Conservation (phyloP, 2,113 vertebrate genomes). For the Poeciliopsis occidentalis region DNA sequence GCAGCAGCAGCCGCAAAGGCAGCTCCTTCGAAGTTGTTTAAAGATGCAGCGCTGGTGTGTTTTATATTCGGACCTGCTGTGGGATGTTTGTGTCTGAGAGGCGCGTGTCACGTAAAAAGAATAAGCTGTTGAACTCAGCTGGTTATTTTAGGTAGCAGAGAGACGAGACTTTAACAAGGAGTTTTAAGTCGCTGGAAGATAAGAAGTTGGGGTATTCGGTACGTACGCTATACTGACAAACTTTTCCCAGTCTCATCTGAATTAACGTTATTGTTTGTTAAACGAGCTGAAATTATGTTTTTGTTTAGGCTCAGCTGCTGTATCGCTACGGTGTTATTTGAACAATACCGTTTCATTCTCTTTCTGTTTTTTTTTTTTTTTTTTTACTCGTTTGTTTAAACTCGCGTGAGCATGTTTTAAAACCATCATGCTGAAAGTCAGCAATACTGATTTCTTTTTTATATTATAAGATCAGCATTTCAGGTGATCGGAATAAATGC, state of each 20-base stretch:
- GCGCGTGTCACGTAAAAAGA: slow-evolving; percentile 59
- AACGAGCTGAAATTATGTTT: no score
- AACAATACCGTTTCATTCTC: background rate
- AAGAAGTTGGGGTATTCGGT: slow-evolving; percentile 55
- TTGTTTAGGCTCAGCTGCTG: background rate
- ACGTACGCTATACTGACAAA: slow-evolving; percentile 8
- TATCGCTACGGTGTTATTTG: background rate
- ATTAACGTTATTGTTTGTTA: background rate
- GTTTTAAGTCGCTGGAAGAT: slow-evolving; percentile 7
- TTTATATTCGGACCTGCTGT: slow-evolving; percentile 7
- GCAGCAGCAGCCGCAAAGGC: no score
- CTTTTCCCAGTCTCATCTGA: slow-evolving; percentile 24
- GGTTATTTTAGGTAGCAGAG: background rate
- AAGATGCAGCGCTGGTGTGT: slow-evolving; percentile 34
- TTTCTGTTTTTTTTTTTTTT: no score
- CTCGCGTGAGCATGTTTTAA: background rate
- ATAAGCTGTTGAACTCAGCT: slow-evolving; percentile 21
- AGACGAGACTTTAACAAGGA: background rate
- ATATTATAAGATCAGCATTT: no score
- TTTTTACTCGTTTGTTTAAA: background rate
- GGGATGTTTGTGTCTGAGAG: slow-evolving; percentile 32
- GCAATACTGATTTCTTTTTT: background rate
- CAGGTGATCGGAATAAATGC: background rate
- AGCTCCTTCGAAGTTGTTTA: slow-evolving; percentile 15
- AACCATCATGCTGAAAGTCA: background rate